phyloP scores from a whole-genome alignment of 1,140 invertebrate genomes.

The Pygmarrhopalites habei region DNA sequence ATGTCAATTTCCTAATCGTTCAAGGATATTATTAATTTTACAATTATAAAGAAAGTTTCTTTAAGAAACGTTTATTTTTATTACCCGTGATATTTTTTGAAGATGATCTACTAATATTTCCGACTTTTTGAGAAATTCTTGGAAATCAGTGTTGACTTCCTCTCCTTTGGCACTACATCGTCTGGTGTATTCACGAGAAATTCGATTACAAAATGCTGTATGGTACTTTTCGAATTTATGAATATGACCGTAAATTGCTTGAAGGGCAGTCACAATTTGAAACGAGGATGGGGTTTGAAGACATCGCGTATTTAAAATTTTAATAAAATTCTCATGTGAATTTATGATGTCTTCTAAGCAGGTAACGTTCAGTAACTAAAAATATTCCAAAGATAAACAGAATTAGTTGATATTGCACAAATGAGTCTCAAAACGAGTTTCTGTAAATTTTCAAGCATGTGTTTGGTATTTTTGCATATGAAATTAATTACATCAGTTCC shows the following conservation, averaged over 20 bases:
- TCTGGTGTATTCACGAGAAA: background rate
- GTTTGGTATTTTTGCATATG: background rate
- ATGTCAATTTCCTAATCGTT: background rate
- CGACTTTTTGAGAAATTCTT: background rate
- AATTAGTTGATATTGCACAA: background rate
- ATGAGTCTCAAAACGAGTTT: background rate
- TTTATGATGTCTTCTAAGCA: constrained; percentile 10
- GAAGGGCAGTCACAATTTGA: background rate
- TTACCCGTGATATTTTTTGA: background rate
- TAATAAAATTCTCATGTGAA: constrained; percentile 1
- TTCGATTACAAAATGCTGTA: background rate
- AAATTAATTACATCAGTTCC: background rate
- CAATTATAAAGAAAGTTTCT: background rate
- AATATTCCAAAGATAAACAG: background rate
- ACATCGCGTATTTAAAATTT: background rate
- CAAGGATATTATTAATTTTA: background rate
- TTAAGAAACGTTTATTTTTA: background rate
- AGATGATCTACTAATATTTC: background rate
- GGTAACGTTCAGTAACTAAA: background rate
- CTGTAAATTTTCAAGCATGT: background rate
- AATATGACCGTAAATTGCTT: constrained; percentile 3
- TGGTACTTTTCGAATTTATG: background rate
- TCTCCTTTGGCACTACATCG: background rate
- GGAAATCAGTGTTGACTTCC: background rate
- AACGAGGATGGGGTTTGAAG: background rate